A percentile compares a stretch with the other conserved stretches of the same genome.
Evolutionary conservation across 2,113 vertebrate genomes (phyloP).

Genomic region (Eulemur rufifrons): DNA sequence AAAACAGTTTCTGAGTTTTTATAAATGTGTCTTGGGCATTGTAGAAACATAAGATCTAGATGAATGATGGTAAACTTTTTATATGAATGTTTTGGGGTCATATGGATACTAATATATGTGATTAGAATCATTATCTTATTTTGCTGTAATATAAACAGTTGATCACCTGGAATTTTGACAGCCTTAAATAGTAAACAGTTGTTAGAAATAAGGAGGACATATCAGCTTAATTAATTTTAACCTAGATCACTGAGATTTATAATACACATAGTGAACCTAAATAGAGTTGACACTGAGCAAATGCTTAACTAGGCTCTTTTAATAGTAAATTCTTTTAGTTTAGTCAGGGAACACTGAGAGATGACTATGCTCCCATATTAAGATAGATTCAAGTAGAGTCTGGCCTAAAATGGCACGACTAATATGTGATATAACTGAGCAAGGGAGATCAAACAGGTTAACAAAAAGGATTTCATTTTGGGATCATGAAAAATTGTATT

Average conservation of each 20-base stretch:
- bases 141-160: neutral
- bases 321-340: neutral
- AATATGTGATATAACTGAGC: neutral
- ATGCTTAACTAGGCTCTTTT: neutral
- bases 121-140: neutral
- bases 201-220: neutral
- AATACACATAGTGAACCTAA: neutral
- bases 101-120: neutral
- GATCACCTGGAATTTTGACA: neutral
- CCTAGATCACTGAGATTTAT: neutral
- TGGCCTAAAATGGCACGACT: neutral
- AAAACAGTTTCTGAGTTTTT: neutral
- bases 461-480: neutral
- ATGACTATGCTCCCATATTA: neutral
- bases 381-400: neutral
- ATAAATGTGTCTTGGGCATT: neutral
- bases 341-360: neutral
- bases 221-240: conserved; percentile 27
- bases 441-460: neutral
- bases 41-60: neutral
- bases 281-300: neutral
- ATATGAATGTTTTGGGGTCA: neutral
- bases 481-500: neutral
- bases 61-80: neutral
- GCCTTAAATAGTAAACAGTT: neutral